Conservation (phyloP, 2,797 vertebrate species). For the Dallia pectoralis region DNA sequence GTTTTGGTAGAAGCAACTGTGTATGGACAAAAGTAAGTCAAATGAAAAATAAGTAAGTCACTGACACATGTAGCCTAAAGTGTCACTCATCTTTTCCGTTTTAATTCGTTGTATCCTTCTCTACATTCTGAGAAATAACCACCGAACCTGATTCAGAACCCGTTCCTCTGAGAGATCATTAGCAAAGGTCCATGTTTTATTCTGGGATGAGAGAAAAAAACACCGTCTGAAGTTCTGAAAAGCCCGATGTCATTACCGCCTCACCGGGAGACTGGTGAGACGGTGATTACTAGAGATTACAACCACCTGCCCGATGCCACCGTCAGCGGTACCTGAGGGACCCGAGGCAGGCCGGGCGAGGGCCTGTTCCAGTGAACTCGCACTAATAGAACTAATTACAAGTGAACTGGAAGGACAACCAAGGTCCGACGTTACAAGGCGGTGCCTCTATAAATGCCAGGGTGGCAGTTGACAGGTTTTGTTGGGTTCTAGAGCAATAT, state of each 20-base stretch:
- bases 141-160: neutral
- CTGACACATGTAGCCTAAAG: neutral
- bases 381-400: conserved; percentile 48
- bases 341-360: neutral
- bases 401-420: conserved; percentile 31
- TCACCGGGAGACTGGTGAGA: conserved; percentile 16
- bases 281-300: conserved; percentile 53
- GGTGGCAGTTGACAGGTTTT: conserved; percentile 6
- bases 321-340: conserved; percentile 32
- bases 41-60: too few species aligned
- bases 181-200: neutral
- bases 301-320: conserved; percentile 43
- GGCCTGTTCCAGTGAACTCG: conserved; percentile 25
- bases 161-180: neutral
- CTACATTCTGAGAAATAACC: neutral
- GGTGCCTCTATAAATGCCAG: neutral
- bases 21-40: too few species aligned
- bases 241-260: conserved; percentile 21
- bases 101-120: neutral
- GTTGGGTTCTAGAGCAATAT: neutral
- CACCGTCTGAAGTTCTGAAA: conserved; percentile 21
- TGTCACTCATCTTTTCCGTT: neutral
- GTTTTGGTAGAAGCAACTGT: neutral
- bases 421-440: conserved; percentile 21
- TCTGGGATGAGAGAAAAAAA: neutral